phyloP scores from a whole-genome alignment of 92 coral and sea anemone species.

The Heliopora coerulea region DNA sequence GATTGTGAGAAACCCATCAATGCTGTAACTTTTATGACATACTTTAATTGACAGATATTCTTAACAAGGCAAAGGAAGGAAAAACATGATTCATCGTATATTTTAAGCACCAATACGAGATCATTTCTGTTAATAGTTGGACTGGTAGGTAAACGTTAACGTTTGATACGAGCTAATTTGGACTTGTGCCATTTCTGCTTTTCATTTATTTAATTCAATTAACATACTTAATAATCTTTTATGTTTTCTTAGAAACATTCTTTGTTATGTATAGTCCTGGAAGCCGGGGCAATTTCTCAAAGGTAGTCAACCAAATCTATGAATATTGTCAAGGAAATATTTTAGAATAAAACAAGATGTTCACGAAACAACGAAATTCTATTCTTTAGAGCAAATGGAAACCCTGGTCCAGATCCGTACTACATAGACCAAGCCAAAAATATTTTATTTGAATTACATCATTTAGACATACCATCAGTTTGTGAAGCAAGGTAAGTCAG shows the following conservation, averaged over 20 bases:
- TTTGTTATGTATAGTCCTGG: slow-evolving; percentile 83
- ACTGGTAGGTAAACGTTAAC: slow-evolving; percentile 82
- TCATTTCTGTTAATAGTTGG: slow-evolving; percentile 87
- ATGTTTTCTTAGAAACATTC: slow-evolving; percentile 74
- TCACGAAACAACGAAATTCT: too few species aligned
- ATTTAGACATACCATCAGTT: slow-evolving; percentile 81
- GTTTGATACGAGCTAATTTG: too few species aligned
- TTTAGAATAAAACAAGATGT: too few species aligned
- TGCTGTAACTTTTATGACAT: too few species aligned
- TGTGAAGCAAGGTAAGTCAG: slow-evolving; percentile 81
- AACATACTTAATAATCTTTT: neutral
- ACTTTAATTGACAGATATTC: slow-evolving; percentile 54
- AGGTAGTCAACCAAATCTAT: slow-evolving; percentile 46
- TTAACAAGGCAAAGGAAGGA: slow-evolving; percentile 67
- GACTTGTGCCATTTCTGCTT: too few species aligned
- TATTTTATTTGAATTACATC: slow-evolving; percentile 77
- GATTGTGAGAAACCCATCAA: too few species aligned
- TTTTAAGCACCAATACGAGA: slow-evolving; percentile 57
- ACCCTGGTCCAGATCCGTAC: slow-evolving; percentile 90
- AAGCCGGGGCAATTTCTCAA: slow-evolving; percentile 87
- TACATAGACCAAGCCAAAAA: slow-evolving; percentile 94
- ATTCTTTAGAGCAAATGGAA: slow-evolving; percentile 74
- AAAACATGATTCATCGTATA: slow-evolving; percentile 27
- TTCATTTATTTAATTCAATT: neutral
- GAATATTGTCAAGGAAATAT: neutral